Evolutionary conservation across 2,797 vertebrate species (phyloP).

Genomic region (Microcaecilia unicolor): DNA sequence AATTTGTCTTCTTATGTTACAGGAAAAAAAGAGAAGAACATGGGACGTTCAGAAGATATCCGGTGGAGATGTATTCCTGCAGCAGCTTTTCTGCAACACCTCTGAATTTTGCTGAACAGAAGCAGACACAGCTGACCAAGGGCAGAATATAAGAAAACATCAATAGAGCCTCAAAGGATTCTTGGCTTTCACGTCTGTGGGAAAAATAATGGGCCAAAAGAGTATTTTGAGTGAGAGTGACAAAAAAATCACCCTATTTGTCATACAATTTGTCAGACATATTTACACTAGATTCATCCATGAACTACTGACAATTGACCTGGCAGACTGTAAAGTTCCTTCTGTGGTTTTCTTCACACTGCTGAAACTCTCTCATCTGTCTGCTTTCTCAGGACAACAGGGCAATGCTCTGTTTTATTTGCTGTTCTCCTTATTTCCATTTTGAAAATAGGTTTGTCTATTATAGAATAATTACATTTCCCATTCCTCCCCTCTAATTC

Average conservation of each 20-base stretch:
- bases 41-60: no score
- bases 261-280: background rate
- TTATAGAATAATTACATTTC: background rate
- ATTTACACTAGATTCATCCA: background rate
- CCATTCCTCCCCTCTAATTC: background rate
- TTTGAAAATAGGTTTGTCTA: background rate
- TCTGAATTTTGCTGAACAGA: no score
- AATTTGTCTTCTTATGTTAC: no score
- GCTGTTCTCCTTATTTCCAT: background rate
- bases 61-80: no score
- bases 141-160: no score
- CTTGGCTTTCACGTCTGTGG: no score
- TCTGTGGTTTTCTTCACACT: background rate
- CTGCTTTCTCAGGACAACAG: background rate
- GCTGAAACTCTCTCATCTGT: background rate
- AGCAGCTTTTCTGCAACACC: no score
- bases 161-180: no score
- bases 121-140: no score
- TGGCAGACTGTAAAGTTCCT: background rate
- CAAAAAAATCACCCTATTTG: fast-evolving
- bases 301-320: background rate
- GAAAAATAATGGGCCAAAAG: background rate
- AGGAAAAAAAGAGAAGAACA: no score
- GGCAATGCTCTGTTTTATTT: background rate
- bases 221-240: background rate